Base-by-base conservation (phyloP, 2,113 vertebrate genomes). In the Tauraco erythrolophus region DNA sequence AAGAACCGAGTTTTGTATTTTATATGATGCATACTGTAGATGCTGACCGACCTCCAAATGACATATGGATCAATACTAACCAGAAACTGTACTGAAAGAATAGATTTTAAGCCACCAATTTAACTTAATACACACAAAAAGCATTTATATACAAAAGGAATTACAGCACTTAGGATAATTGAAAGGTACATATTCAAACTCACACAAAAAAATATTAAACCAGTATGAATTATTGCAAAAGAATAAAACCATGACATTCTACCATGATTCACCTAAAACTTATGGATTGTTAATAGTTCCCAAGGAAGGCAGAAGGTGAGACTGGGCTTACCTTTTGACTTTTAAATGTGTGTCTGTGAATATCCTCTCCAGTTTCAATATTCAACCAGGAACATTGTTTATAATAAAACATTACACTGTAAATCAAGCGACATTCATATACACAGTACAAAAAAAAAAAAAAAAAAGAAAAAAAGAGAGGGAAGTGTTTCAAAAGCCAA, bases 21-120 rank as follows among this genome's bases (percentile, higher is more conserved):
- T 57, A 22, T 19, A 14, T 48, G 6, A 23, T 25, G 22, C 3
- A 78, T 9, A 7, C 14, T 54, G 4, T 15, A n/a, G 35, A 46
- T 60, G 57, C 3, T 33, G 24, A 23, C 21, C 1, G 0, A 3
- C 11, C 13, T 82, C 23, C 23, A 61, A 70, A 39, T 7, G 0
- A 16, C 9, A 43, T 43, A 4, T 2, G 33, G 5, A 58, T 28
- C 22, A 58, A 33, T 10, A 70, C 43, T 33, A 87, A 28, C 21
- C 19, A 62, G 31, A 82, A 90, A n/a, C 10, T 10, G 15, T 46
- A 7, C 53, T 10, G 16, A 64, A 31, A 35, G n/a, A 21, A 31
- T 82, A 14, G 14, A 11, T 74, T 74, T 39, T 8, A 72, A 80
- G 23, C 4, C 6, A 14, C 8, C 35, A 43, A 35, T 65, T 46